These are phyloP conservation scores for Guaruba guarouba DNA, from an alignment of 2,113 vertebrate genomes.

Conservation along the genomic window DNA sequence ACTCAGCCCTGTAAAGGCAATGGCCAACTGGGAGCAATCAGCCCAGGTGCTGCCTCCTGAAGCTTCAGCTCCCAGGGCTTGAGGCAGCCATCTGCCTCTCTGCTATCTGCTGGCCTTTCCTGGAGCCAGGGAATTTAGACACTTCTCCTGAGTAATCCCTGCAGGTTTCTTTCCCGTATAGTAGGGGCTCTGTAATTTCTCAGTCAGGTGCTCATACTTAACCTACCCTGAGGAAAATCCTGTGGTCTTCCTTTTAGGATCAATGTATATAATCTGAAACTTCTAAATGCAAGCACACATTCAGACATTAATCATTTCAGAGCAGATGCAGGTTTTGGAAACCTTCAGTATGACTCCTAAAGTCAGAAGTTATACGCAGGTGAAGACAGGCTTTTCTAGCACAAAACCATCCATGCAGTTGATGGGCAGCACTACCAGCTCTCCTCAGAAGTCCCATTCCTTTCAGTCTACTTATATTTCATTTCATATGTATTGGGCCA, in stretches of 20 bases:
- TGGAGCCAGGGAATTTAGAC: neutral
- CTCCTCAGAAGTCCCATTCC: neutral
- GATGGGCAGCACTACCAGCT: neutral
- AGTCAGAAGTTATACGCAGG: neutral
- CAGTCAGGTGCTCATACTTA: neutral
- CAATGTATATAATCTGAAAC: neutral
- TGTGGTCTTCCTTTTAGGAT: neutral
- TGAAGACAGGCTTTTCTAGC: neutral
- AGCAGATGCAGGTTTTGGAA: neutral
- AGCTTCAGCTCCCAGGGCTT: neutral
- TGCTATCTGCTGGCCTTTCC: neutral
- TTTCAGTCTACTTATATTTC: neutral
- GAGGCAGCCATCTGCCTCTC: neutral
- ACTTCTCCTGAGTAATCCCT: neutral
- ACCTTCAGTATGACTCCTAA: neutral
- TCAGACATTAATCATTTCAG: neutral
- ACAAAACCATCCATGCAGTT: neutral
- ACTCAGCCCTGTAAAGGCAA: fast-evolving
- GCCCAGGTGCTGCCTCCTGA: neutral
- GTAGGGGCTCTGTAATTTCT: neutral
- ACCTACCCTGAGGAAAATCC: neutral
- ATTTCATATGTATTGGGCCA: neutral
- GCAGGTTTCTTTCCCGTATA: neutral
- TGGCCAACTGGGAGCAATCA: neutral
- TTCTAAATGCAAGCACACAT: neutral